Percentiles rank a stretch among this genome's conserved stretches.
These are phyloP conservation scores for Mya arenaria DNA, from an alignment of 1,140 invertebrate species.

Conservation along the genomic window DNA sequence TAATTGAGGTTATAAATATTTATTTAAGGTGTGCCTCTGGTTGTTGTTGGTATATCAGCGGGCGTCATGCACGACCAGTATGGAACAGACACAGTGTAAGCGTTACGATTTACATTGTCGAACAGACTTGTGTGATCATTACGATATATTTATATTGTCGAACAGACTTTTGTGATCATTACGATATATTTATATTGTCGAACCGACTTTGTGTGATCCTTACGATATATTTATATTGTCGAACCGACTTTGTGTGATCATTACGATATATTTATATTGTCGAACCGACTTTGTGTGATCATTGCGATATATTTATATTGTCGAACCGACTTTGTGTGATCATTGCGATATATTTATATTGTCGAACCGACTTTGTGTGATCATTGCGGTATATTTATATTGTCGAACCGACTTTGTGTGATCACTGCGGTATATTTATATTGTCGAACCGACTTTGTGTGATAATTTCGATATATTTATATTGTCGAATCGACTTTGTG, in stretches of 20 bases:
- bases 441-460: not conserved
- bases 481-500: too few species aligned
- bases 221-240: not conserved
- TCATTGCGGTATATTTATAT: not conserved
- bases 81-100: slow-evolving; percentile 67
- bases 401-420: not conserved
- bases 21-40: slow-evolving; percentile 68
- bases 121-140: not conserved
- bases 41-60: slow-evolving; percentile 72
- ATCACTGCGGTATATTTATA: not conserved
- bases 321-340: slow-evolving; percentile 66
- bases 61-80: slow-evolving; percentile 71
- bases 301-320: too few species aligned
- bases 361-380: not conserved
- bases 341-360: not conserved
- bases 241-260: too few species aligned
- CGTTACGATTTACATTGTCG: not conserved
- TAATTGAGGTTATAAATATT: not conserved
- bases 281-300: too few species aligned
- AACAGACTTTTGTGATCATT: not conserved
- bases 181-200: not conserved
- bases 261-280: too few species aligned
- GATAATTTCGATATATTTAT: not conserved
- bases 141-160: not conserved
- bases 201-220: not conserved